Evolutionary conservation across 2,888 invertebrate genomes (phyloP), one percentile per base, ranked within the genome.

Genomic region (Nemurella pictetii): DNA sequence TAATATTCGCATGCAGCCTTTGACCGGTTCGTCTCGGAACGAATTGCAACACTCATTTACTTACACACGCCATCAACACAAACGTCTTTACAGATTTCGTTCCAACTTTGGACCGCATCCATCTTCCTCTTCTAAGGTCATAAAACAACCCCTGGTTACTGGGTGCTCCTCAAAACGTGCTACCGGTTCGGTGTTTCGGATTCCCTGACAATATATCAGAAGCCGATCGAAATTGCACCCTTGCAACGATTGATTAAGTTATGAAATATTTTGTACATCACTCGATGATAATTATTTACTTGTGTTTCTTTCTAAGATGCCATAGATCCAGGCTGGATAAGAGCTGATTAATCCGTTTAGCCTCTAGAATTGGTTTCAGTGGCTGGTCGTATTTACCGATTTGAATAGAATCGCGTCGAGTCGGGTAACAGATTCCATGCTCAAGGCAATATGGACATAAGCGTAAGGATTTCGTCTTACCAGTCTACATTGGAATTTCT

Each of bases 401-500:
- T 1, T 75, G 25, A 75, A 75, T 5, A 75, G 75, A 75, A 75
- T 12, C 3, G 27, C 26, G 75, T 75, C 75, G 75, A n/a, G 75
- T 27, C 9, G 12, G 9, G 20, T 75, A 26, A 75, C 75, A 75
- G 27, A 28, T 55, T 55, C 55, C 55, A 55, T 55, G 28, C 75
- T 75, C 75, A 75, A 75, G 75, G 75, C 75, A 75, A 75, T 75
- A 75, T 75, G 75, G 75, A 26, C 75, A 28, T 27, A 26, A 75
- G 75, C 26, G 75, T 75, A 75, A 27, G 75, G 75, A 75, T 75
- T 75, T 27, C 75, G 28, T 75, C 28, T 75, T 75, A 28, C 28
- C 75, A 75, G 75, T 75, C 75, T 28, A 82, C 82, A 82, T 12
- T 28, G 82, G 82, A 82, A 82, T 82, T 82, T 82, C 82, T 82